These are phyloP conservation scores for Carabus problematicus DNA, from an alignment of 2,888 invertebrate genomes.

Conservation along the genomic window DNA sequence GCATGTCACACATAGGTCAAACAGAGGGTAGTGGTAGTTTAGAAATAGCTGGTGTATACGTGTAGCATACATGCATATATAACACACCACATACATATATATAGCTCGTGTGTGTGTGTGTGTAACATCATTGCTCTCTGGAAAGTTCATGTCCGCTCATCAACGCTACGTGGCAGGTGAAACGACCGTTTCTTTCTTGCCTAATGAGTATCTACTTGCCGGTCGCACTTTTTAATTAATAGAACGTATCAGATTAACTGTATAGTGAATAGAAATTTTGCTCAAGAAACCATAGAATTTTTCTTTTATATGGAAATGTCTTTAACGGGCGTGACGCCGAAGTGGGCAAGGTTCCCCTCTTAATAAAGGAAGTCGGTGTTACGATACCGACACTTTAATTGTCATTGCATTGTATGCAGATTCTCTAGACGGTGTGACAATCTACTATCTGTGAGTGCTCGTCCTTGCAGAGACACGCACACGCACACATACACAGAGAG, in stretches of 20 bases:
- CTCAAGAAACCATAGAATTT: conserved; percentile 54
- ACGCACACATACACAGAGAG: neutral
- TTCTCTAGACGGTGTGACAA: conserved; percentile 60
- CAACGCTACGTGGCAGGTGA: conserved; percentile 18
- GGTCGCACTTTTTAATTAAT: conserved; percentile 60
- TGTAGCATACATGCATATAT: neutral
- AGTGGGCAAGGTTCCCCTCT: conserved; percentile 1
- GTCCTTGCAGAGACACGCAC: conserved; percentile 11
- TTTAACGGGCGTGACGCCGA: conserved; percentile 39
- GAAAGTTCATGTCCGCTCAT: conserved; percentile 13
- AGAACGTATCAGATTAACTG: conserved; percentile 56
- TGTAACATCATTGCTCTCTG: conserved; percentile 8
- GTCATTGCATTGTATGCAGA: conserved; percentile 62
- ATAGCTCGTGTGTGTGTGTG: conserved; percentile 1
- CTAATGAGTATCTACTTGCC: conserved; percentile 46
- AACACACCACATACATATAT: neutral
- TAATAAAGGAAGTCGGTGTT: conserved; percentile 56
- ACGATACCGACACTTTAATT: conserved; percentile 58
- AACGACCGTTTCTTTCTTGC: conserved; percentile 37
- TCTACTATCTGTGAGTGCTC: conserved; percentile 49
- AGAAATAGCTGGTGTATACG: neutral
- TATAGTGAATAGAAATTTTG: conserved; percentile 58
- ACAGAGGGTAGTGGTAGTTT: neutral
- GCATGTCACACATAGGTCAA: too few relatives aligned
- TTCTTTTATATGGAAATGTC: conserved; percentile 43